Evolutionary conservation across 2,888 invertebrate species (phyloP).

Genomic region (Dryobota labecula): DNA sequence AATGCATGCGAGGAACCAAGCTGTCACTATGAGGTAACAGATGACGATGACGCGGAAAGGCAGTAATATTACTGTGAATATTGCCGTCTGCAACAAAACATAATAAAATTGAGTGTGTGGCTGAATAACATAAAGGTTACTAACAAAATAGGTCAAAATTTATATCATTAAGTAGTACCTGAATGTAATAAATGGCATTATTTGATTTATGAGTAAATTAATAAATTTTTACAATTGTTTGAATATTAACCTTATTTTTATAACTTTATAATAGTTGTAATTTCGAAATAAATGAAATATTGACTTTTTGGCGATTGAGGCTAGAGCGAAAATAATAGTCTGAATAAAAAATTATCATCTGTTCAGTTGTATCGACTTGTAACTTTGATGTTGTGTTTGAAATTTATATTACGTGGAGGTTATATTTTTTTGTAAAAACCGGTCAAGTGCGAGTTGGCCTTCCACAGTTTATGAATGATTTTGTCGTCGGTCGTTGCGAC

Average conservation of each 20-base stretch:
- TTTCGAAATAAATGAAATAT: neutral
- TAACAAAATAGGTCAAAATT: constrained; percentile 4
- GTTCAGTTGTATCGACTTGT: neutral
- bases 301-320: neutral
- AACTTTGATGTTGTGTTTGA: neutral
- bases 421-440: neutral
- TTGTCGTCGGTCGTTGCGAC: no score
- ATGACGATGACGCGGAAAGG: constrained; percentile 95
- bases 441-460: neutral
- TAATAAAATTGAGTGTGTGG: constrained; percentile 11
- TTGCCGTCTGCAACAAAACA: constrained; percentile 93
- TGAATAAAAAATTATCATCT: neutral
- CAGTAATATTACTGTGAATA: constrained; percentile 95
- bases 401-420: neutral
- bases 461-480: no score
- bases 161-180: no score
- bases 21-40: constrained; percentile 93
- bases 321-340: constrained; percentile 19
- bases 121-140: neutral
- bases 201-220: constrained; percentile 2
- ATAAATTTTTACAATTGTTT: neutral
- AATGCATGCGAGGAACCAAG: constrained; percentile 96
- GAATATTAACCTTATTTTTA: neutral
- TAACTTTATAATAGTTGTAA: neutral
- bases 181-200: neutral